Conservation (phyloP, 2,113 vertebrate genomes). For the Sardina pilchardus region DNA sequence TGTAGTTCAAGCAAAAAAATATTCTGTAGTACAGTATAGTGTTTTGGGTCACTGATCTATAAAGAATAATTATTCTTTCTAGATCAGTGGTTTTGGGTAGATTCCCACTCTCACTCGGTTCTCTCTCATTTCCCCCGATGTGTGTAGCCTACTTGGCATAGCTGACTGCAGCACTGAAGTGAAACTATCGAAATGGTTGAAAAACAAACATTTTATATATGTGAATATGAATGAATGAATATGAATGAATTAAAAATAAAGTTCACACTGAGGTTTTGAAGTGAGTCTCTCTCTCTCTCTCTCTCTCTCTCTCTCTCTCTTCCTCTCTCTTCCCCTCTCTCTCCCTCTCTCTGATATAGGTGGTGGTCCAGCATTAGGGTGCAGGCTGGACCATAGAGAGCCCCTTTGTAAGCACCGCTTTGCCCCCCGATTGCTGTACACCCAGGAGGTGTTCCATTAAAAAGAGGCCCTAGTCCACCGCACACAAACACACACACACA, state of each 20-base stretch:
- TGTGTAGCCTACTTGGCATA: too few species aligned
- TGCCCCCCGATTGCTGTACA: neutral
- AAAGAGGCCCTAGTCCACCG: slow-evolving; percentile 2
- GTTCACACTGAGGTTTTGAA: neutral
- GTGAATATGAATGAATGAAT: neutral
- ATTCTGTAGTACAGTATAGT: too few species aligned
- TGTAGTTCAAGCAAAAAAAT: too few species aligned
- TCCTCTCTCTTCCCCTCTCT: neutral
- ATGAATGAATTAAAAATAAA: neutral
- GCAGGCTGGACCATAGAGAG: neutral
- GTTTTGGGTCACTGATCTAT: too few species aligned
- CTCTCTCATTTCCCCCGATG: too few species aligned
- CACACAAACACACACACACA: too few species aligned
- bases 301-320: neutral
- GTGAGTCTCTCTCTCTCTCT: neutral
- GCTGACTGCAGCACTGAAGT: too few species aligned
- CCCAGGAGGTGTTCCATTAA: slow-evolving; percentile 13
- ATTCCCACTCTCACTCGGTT: too few species aligned
- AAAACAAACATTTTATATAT: too few species aligned
- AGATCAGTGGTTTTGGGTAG: too few species aligned
- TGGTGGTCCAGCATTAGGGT: neutral
- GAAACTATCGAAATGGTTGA: too few species aligned
- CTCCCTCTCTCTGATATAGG: neutral
- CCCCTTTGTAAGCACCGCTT: neutral
- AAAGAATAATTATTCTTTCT: too few species aligned